Base-by-base conservation (phyloP, 2,888 invertebrate genomes). In the Leptinotarsa peninsularis region DNA sequence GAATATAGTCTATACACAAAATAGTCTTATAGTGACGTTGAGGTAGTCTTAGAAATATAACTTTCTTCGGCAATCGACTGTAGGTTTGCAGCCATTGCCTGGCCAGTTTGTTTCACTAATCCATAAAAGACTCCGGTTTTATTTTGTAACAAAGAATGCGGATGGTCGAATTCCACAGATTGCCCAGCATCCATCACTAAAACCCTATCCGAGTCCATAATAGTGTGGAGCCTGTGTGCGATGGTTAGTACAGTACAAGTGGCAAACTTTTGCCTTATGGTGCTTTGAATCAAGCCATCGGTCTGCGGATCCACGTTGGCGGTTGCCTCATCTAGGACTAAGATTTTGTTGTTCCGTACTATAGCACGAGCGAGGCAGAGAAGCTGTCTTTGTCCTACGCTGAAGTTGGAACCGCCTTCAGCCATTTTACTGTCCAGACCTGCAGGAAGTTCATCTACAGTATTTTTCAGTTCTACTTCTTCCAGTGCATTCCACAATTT, bases 151-250 rank as follows among this genome's bases (percentile, higher is more conserved):
- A 95, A 85, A 79, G 91, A 90, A 84, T 91, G 91, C 0, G 97
- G 96, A 83, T 93, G 93, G 3, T 93, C 96, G 50, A 94, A 92
- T 87, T 97, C 96, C 0, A 92, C 91, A 85, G 93, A 90, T 50
- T 66, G 91, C 0, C 96, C 96, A 33, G 93, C 93, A 85, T 95
- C 94, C 91, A 96, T 92, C 14, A 95, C 95, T 78, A 96, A 86
- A 69, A 95, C 93, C 87, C 92, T 91, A 88, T 95, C 94, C 0
- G 94, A 94, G 87, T 96, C 95, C 93, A 96, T 95, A 69, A 96
- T 93, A 0, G 96, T 96, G 83, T 96, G 93, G 7, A 96, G 90
- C 63, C 96, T 91, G 87, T 96, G 96, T 43, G 96, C 96, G 67
- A 96, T 94, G 0, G 95, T 95, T 52, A 96, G 90, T 50, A 96